Evolutionary conservation across 1,140 invertebrate genomes (phyloP).

Genomic region (Samia ricini): DNA sequence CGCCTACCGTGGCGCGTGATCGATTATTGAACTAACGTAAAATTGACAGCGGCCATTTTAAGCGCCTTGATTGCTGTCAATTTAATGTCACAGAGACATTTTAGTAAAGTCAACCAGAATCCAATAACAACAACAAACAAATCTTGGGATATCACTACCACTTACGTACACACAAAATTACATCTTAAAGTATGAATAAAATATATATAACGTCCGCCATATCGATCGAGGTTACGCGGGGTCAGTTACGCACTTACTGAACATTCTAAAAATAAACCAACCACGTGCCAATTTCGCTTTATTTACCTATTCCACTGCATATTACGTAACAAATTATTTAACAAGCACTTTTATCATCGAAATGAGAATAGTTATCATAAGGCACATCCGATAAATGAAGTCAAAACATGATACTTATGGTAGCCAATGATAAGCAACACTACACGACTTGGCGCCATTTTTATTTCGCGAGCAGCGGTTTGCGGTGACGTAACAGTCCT

Average conservation of each 20-base stretch:
- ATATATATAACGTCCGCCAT: conserved; percentile 3
- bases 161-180: neutral
- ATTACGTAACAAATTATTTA: conserved; percentile 13
- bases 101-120: conserved; percentile 58
- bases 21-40: conserved; percentile 21
- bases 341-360: neutral
- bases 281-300: conserved; percentile 51
- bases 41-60: conserved; percentile 55
- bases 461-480: conserved; percentile 58
- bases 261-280: conserved; percentile 63
- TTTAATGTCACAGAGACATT: conserved; percentile 67
- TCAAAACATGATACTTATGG: neutral
- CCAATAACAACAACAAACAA: conserved; percentile 66
- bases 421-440: conserved; percentile 37
- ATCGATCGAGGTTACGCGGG: conserved; percentile 35
- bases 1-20: conserved; percentile 55
- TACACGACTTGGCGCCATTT: conserved; percentile 76
- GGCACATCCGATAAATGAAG: neutral
- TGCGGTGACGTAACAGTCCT: conserved; percentile 67
- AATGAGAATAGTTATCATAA: neutral
- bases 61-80: conserved; percentile 58
- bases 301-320: conserved; percentile 4
- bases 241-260: conserved; percentile 27
- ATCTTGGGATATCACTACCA: conserved; percentile 7
- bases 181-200: neutral